These are phyloP conservation scores for Pipistrellus pipistrellus DNA, from an alignment of 2,797 vertebrate species.

Conservation along the genomic window DNA sequence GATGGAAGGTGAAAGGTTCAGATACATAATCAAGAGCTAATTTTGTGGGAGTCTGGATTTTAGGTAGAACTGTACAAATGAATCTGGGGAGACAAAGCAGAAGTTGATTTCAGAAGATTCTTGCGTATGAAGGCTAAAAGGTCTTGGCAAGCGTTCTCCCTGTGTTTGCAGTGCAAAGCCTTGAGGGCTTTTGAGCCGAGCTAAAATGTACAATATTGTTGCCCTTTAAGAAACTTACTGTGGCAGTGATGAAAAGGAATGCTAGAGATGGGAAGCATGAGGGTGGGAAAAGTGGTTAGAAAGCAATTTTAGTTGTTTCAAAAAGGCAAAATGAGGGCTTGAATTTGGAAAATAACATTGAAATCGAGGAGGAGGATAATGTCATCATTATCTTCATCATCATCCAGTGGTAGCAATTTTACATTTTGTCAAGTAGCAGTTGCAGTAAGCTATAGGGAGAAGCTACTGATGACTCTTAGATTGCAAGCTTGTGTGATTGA, in stretches of 20 bases:
- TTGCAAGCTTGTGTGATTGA: slow-evolving; percentile 13
- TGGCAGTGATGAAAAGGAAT: slow-evolving; percentile 4
- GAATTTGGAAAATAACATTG: neutral
- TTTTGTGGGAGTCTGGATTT: neutral
- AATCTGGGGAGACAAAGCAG: neutral
- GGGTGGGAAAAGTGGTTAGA: slow-evolving; percentile 25
- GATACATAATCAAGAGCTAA: neutral
- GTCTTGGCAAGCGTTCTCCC: neutral
- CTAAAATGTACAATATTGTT: neutral
- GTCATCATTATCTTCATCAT: neutral
- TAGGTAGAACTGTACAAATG: neutral
- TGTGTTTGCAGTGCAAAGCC: neutral
- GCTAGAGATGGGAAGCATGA: neutral
- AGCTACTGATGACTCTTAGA: neutral
- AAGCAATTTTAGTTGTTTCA: slow-evolving; percentile 46
- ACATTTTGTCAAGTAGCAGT: slow-evolving; percentile 19
- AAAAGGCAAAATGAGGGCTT: neutral
- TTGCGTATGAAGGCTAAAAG: neutral
- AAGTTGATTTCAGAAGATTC: neutral
- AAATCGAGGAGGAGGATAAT: slow-evolving; percentile 27
- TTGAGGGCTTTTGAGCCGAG: neutral
- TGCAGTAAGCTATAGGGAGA: neutral
- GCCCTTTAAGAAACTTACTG: slow-evolving; percentile 51
- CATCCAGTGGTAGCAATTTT: neutral
- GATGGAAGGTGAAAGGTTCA: neutral